Evolutionary conservation across 2,797 vertebrate species (phyloP).

Genomic region (Lates japonicus): DNA sequence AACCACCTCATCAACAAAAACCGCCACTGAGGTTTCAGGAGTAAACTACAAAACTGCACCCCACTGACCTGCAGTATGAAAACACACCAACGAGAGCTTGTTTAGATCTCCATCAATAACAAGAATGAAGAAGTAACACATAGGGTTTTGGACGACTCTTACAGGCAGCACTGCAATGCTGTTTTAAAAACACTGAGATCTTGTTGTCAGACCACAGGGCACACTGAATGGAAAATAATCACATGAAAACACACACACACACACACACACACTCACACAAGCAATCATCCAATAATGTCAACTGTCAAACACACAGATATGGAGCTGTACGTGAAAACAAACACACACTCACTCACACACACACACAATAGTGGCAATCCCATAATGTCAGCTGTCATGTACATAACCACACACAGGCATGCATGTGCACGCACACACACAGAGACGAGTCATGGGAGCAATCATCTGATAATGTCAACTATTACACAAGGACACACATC

Average conservation of each 20-base stretch:
- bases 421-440: constrained; percentile 37
- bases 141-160: not conserved
- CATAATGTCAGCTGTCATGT: constrained; percentile 76
- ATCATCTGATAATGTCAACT: constrained; percentile 83
- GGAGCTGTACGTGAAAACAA: constrained; percentile 1
- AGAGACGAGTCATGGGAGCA: constrained; percentile 61
- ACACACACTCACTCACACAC: constrained; percentile 30
- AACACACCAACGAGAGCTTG: constrained; percentile 7
- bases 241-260: constrained; percentile 19
- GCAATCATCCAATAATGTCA: constrained; percentile 65
- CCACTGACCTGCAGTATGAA: not conserved
- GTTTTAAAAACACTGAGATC: constrained; percentile 28
- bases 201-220: constrained; percentile 45
- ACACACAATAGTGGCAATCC: constrained; percentile 42
- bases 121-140: constrained; percentile 12
- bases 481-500: constrained; percentile 61
- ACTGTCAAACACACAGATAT: constrained; percentile 51
- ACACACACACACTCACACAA: constrained; percentile 24
- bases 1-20: not conserved
- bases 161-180: not conserved
- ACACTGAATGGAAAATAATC: constrained; percentile 54
- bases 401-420: constrained; percentile 55
- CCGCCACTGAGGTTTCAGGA: not conserved
- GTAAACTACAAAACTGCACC: not conserved
- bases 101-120: constrained; percentile 18